Conservation (phyloP, 2,113 vertebrate genomes). For the Polypterus bichir region DNA sequence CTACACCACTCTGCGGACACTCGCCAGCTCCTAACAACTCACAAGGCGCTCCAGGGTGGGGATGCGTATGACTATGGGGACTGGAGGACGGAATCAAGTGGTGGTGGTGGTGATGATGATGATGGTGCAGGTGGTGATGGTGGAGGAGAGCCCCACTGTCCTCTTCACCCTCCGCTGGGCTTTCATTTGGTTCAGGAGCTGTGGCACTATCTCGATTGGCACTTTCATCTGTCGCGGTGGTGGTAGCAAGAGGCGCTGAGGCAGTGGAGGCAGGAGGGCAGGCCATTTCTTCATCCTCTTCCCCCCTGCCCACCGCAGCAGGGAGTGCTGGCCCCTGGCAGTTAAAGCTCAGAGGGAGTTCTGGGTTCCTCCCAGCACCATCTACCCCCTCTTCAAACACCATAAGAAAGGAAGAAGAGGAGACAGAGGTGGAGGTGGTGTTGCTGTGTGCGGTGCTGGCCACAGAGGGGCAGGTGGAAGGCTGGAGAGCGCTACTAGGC, state of each 20-base stretch:
- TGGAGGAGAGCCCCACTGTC: conserved; percentile 62
- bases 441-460: conserved; percentile 51
- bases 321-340: conserved; percentile 68
- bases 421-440: conserved; percentile 75
- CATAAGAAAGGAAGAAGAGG: conserved; percentile 67
- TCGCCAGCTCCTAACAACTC: conserved; percentile 73
- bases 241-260: conserved; percentile 47
- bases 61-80: conserved; percentile 43
- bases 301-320: conserved; percentile 62
- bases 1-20: conserved; percentile 62
- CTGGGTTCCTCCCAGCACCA: conserved; percentile 74
- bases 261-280: conserved; percentile 44
- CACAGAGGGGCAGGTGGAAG: conserved; percentile 67
- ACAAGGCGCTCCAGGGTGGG: conserved; percentile 72
- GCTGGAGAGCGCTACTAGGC: conserved; percentile 95
- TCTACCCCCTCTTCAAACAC: conserved; percentile 80
- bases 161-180: conserved; percentile 77
- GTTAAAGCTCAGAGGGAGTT: conserved; percentile 93
- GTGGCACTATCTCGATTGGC: conserved; percentile 98
- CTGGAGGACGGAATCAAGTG: conserved; percentile 50
- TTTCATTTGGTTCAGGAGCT: conserved; percentile 98
- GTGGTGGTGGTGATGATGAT: conserved; percentile 47
- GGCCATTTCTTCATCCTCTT: conserved; percentile 68
- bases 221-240: conserved; percentile 79
- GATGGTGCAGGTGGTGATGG: conserved; percentile 52